A percentile compares a stretch with the other conserved stretches of the same genome.
These are phyloP conservation scores for Anthopleura sola DNA, from an alignment of 64 coral and sea anemone species.

Conservation along the genomic window DNA sequence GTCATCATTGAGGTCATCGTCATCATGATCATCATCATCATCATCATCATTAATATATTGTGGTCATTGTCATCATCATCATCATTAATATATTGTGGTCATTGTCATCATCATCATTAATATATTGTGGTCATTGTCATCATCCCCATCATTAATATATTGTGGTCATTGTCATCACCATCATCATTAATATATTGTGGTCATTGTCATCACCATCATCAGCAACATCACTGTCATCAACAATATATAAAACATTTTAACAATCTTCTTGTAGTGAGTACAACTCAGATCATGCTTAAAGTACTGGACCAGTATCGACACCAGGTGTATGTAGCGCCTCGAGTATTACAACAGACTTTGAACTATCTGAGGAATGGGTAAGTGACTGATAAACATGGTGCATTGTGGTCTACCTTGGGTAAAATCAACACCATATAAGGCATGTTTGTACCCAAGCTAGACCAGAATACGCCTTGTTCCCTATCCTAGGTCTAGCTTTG, in stretches of 20 bases:
- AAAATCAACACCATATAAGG: too few relatives aligned
- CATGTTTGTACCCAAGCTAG: too few relatives aligned
- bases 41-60: not conserved
- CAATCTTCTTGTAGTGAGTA: constrained; percentile 46
- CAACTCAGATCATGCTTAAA: constrained; percentile 77
- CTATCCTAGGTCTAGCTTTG: too few relatives aligned
- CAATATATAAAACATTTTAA: not conserved
- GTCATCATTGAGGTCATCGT: too few relatives aligned
- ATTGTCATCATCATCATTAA: too few relatives aligned
- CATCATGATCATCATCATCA: too few relatives aligned
- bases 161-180: too few relatives aligned
- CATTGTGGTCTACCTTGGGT: too few relatives aligned
- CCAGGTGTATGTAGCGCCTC: constrained; percentile 70
- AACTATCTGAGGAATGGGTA: constrained; percentile 94
- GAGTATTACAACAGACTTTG: constrained; percentile 76
- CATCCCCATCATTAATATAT: not conserved
- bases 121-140: not conserved
- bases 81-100: too few relatives aligned
- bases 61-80: too few relatives aligned
- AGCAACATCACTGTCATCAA: not conserved
- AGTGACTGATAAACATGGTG: not conserved
- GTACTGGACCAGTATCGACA: constrained; percentile 79
- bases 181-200: too few relatives aligned
- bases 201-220: not conserved
- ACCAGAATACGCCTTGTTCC: too few relatives aligned